These are phyloP conservation scores for Monopterus albus DNA, from an alignment of 2,113 vertebrate species.

Conservation along the genomic window DNA sequence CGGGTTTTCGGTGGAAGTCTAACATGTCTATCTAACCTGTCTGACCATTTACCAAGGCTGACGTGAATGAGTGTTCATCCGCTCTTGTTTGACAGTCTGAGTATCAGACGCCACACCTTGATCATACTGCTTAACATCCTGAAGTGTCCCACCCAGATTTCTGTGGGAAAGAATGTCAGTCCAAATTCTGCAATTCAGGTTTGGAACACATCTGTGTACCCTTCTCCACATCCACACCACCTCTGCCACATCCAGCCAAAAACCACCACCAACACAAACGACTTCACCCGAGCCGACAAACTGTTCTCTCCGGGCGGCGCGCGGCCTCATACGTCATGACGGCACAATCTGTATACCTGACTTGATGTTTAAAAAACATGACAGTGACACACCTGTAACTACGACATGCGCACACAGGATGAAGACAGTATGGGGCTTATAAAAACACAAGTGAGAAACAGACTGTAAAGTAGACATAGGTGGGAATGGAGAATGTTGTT, in stretches of 20 bases:
- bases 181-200: neutral
- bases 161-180: slow-evolving; percentile 18
- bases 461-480: too few species aligned
- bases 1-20: too few species aligned
- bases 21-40: too few species aligned
- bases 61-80: neutral
- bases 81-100: slow-evolving; percentile 3
- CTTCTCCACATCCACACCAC: neutral
- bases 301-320: neutral
- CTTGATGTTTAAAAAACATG: too few species aligned
- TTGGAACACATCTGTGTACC: neutral
- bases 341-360: too few species aligned
- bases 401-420: too few species aligned
- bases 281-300: neutral
- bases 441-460: neutral
- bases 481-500: slow-evolving; percentile 62
- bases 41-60: too few species aligned
- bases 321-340: too few species aligned
- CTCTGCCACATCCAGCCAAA: neutral
- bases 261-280: neutral
- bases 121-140: neutral
- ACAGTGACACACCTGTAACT: too few species aligned
- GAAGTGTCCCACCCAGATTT: slow-evolving; percentile 4
- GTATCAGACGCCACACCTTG: slow-evolving; percentile 12
- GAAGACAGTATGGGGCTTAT: too few species aligned